Evolutionary conservation across 2,113 vertebrate species (phyloP).

Genomic region (Suricata suricatta): DNA sequence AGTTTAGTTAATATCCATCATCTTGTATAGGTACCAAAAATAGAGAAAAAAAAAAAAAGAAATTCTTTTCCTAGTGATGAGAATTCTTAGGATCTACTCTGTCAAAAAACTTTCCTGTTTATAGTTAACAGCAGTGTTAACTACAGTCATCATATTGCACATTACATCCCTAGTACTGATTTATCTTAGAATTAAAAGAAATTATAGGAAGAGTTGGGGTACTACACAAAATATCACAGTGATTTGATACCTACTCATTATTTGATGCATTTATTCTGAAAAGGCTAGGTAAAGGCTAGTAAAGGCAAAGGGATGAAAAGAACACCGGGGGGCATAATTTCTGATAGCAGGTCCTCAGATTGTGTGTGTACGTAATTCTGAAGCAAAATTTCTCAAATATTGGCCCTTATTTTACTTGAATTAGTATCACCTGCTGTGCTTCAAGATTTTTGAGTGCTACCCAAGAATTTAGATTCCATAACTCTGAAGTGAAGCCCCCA

Average conservation of each 20-base stretch:
- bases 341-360: neutral
- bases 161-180: neutral
- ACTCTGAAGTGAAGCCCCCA: neutral
- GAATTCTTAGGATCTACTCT: neutral
- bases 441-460: neutral
- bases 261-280: slow-evolving; percentile 33
- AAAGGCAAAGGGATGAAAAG: neutral
- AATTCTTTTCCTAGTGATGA: neutral
- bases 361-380: neutral
- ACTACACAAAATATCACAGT: neutral
- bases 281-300: neutral
- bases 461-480: neutral
- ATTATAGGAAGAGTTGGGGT: neutral
- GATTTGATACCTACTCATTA: neutral
- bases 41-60: neutral
- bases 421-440: neutral
- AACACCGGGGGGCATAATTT: neutral
- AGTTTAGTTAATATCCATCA: neutral
- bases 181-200: neutral
- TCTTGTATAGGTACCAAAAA: neutral
- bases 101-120: neutral
- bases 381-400: neutral
- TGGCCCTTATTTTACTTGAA: neutral
- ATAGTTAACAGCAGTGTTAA: neutral
- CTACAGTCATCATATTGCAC: neutral